Base-by-base conservation (phyloP, 2,888 invertebrate genomes). In the Baronia brevicornis region DNA sequence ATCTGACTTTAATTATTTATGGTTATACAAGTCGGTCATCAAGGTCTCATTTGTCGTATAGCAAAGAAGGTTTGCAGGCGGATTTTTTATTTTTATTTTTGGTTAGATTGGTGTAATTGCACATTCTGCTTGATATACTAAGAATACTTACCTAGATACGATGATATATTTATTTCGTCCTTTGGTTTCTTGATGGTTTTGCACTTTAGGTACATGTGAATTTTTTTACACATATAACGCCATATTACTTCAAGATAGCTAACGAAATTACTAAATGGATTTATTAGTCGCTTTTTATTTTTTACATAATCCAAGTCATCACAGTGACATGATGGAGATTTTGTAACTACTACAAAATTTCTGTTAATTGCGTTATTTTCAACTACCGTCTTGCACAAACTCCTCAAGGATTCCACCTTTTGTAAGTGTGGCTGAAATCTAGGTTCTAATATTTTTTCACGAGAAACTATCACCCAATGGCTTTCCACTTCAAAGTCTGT, bases 61-160 rank as follows among this genome's bases (percentile, higher is more conserved):
- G n/a, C n/a, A n/a, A n/a, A n/a, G n/a, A n/a, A n/a, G n/a, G n/a
- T n/a, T n/a, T n/a, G n/a, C n/a, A n/a, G n/a, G n/a, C n/a, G n/a
- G n/a, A n/a, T n/a, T n/a, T n/a, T n/a, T n/a, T n/a, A n/a, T n/a
- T n/a, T n/a, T n/a, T n/a, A n/a, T n/a, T n/a, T n/a, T n/a, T n/a
- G n/a, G n/a, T n/a, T n/a, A n/a, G n/a, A n/a, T n/a, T n/a, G n/a
- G n/a, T n/a, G n/a, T n/a, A n/a, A n/a, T n/a, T n/a, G n/a, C n/a
- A n/a, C n/a, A n/a, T n/a, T n/a, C n/a, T n/a, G n/a, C n/a, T n/a
- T n/a, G n/a, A n/a, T n/a, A 41, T 36, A 21, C 30, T 33, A 36
- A 38, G 31, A 38, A 41, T 71, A 78, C 78, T 61, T 71, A 79
- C 78, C 65, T 66, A 75, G 47, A 57, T 77, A 77, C 35, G 56